A percentile compares a stretch with the other conserved stretches of the same genome.
phyloP scores from a whole-genome alignment of 2,888 invertebrate species.

The Ditula angustiorana region DNA sequence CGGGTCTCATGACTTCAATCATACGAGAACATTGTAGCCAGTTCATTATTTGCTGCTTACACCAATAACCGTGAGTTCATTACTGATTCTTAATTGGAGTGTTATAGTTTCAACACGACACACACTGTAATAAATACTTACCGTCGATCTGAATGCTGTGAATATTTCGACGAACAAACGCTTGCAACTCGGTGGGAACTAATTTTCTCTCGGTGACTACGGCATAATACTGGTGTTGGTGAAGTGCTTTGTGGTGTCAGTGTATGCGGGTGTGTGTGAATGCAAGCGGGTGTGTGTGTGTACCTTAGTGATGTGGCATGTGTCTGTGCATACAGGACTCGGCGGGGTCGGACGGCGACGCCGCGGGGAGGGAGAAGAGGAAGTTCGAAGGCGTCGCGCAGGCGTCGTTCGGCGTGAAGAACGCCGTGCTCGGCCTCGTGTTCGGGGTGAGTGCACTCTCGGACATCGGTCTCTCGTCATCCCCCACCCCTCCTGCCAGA shows the following conservation, averaged over 20 bases:
- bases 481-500: not conserved
- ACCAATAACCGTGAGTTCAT: slow-evolving; percentile 17
- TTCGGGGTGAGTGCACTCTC: slow-evolving; percentile 89
- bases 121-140: not conserved
- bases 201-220: slow-evolving; percentile 32
- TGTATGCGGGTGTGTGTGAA: slow-evolving; percentile 45
- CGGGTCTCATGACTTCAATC: too few relatives aligned
- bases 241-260: slow-evolving; percentile 44
- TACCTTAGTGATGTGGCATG: slow-evolving; percentile 45
- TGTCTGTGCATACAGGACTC: slow-evolving; percentile 76
- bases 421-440: slow-evolving; percentile 92
- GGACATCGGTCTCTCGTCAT: not conserved
- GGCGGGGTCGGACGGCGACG: slow-evolving; percentile 66
- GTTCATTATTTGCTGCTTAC: slow-evolving; percentile 8
- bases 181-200: slow-evolving; percentile 39
- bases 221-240: slow-evolving; percentile 40
- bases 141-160: slow-evolving; percentile 31
- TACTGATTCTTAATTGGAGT: slow-evolving; percentile 12
- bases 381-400: slow-evolving; percentile 88
- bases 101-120: slow-evolving; percentile 15
- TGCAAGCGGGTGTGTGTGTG: slow-evolving; percentile 47
- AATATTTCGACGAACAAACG: slow-evolving; percentile 32
- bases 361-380: slow-evolving; percentile 88
- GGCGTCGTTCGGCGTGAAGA: slow-evolving; percentile 90
- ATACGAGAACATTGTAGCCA: not conserved